Evolutionary conservation across 2,797 vertebrate genomes (phyloP), one percentile per base, ranked within the genome.

Genomic region (Acrossocheilus fasciatus): DNA sequence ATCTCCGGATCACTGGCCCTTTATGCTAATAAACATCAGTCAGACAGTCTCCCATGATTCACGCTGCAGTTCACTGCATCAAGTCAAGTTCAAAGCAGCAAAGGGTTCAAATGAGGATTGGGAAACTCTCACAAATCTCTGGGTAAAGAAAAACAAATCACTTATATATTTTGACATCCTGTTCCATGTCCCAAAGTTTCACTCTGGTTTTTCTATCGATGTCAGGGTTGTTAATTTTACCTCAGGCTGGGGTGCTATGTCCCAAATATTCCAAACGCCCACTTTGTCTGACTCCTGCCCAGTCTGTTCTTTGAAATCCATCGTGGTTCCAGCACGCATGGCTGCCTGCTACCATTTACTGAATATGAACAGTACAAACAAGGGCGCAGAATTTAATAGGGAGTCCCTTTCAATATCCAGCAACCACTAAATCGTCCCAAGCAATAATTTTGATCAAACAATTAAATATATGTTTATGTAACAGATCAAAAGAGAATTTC

Each of bases 1-100:
- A 43, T 75, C 66, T 72, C 80, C 47, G 34, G 45, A 70, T 70
- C 68, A 79, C 66, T 79, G 81, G 45, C 26, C 69, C 10, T 30
- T 83, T 30, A 47, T 68, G 69, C 18, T 72, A 82, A 82, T 77
- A n/a, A 79, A 43, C 62, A 72, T 78, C 69, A 75, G 36, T 85
- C 54, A 88, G 72, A 59, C 62, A 26, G 30, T 50, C 36, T 66
- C 59, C n/a, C 10, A 52, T 82, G 64, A 78, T 62, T 88, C 72
- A 81, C 52, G 11, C 3, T 26, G 45, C 36, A 74, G 17, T 30
- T 81, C 41, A 50, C 30, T 26, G 64, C 59, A 82, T 45, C 62
- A 59, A 54, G 59, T 64, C 57, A 57, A 81, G 30, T 69, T 41
- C 11, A 69, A 52, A 52, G 26, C 39, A 62, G 54, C 26, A n/a